Conservation (phyloP, 2,888 invertebrate genomes). For the Ormia ochracea region DNA sequence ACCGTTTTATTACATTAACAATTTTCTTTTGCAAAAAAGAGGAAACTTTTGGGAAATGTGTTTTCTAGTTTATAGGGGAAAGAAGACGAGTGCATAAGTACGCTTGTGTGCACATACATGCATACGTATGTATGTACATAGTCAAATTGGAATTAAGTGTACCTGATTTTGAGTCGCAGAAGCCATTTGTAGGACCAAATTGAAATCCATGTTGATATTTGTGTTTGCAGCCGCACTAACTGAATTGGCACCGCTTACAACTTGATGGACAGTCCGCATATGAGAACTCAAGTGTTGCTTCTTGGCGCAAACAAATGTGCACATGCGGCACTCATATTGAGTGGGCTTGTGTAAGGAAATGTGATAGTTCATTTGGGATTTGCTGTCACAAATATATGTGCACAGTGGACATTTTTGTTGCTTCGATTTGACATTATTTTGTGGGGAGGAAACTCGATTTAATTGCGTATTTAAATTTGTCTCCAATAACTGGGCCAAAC, state of each 20-base stretch:
- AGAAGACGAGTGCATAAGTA: too few relatives aligned
- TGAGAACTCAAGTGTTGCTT: conserved; percentile 90
- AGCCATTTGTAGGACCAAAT: conserved; percentile 69
- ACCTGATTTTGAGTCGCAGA: conserved; percentile 72
- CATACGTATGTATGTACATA: too few relatives aligned
- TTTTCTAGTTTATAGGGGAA: too few relatives aligned
- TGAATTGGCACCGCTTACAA: conserved; percentile 17
- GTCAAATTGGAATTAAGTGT: conserved; percentile 7
- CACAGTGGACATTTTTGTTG: conserved; percentile 88
- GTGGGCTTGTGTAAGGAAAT: conserved; percentile 85
- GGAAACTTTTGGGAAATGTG: too few relatives aligned
- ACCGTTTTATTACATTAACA: too few relatives aligned
- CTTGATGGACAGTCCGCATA: conserved; percentile 80
- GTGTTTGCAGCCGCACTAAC: conserved; percentile 11
- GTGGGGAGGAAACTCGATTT: conserved; percentile 39
- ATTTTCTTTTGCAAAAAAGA: too few relatives aligned
- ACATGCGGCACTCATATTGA: conserved; percentile 84
- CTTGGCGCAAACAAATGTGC: conserved; percentile 89
- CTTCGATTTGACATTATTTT: conserved; percentile 77
- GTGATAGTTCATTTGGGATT: conserved; percentile 90
- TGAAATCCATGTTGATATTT: conserved; percentile 67
- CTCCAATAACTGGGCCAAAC: conserved; percentile 62
- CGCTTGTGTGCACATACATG: too few relatives aligned
- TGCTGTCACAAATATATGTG: conserved; percentile 90
- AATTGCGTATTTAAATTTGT: conserved; percentile 33